Evolutionary conservation across 1,140 invertebrate genomes (phyloP).

Genomic region (Drosophila ironensis): DNA sequence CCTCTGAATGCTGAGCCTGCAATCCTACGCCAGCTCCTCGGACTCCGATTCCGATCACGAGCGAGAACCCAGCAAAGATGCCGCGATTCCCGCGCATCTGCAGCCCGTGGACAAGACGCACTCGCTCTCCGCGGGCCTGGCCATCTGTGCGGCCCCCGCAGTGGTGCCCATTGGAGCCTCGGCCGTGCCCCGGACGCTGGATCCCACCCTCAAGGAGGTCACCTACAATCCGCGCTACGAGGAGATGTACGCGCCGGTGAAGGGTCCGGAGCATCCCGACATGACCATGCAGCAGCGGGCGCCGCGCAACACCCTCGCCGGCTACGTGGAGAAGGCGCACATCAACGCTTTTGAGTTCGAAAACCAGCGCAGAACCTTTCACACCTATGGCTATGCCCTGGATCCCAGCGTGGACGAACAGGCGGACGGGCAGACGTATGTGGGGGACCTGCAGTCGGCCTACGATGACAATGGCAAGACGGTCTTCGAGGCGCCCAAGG

Average conservation of each 20-base stretch:
- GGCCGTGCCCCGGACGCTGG: conserved; percentile 85
- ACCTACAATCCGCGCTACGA: conserved; percentile 97
- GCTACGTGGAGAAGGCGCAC: conserved; percentile 97
- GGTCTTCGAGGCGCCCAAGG: conserved; percentile 93
- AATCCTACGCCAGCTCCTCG: conserved; percentile 72
- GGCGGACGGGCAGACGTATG: conserved; percentile 86
- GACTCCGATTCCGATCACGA: conserved; percentile 67
- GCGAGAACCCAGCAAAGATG: background rate
- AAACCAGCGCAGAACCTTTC: conserved; percentile 97
- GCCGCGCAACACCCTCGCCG: conserved; percentile 95
- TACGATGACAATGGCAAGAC: conserved; percentile 89
- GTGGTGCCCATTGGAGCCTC: conserved; percentile 87
- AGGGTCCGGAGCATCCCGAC: conserved; percentile 96
- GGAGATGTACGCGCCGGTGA: conserved; percentile 95
- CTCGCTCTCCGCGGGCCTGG: conserved; percentile 84
- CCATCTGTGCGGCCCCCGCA: conserved; percentile 90
- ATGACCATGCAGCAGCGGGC: conserved; percentile 94
- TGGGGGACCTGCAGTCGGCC: conserved; percentile 86
- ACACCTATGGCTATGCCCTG: conserved; percentile 96
- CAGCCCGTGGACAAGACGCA: conserved; percentile 78
- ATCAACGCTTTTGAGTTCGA: conserved; percentile 99
- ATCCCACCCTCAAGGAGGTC: conserved; percentile 90
- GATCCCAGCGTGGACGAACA: conserved; percentile 93
- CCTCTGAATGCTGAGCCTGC: conserved; percentile 66
- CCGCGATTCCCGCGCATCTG: conserved; percentile 82